A percentile compares a stretch with the other conserved stretches of the same genome.
Conservation (phyloP, 1,140 invertebrate genomes). For the Gonioctena quinquepunctata region DNA sequence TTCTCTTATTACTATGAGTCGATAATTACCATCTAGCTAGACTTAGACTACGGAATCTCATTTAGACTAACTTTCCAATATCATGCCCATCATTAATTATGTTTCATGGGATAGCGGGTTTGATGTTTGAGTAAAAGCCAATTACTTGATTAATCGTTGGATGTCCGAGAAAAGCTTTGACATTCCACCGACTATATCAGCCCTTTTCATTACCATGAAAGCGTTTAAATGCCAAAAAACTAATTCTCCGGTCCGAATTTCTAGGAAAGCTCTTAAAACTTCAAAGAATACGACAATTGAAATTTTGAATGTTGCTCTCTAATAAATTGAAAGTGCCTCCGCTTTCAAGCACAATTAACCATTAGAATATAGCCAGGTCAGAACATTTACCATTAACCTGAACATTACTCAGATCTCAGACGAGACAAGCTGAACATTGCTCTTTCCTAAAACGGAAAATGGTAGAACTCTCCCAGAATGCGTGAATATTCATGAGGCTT, state of each 20-base stretch:
- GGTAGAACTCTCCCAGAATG: not conserved
- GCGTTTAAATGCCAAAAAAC: slow-evolving; percentile 22
- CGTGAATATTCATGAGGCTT: slow-evolving; percentile 8
- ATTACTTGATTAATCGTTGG: not conserved
- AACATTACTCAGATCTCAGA: not conserved
- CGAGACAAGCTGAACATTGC: not conserved
- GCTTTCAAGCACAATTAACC: slow-evolving; percentile 29
- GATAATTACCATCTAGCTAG: too few species aligned
- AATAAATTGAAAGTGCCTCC: slow-evolving; percentile 28
- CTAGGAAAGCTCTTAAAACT: slow-evolving; percentile 23
- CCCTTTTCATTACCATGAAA: slow-evolving; percentile 8
- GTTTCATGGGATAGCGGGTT: too few species aligned
- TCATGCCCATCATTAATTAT: too few species aligned
- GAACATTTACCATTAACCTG: not conserved
- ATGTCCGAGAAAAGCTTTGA: not conserved
- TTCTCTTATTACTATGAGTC: too few species aligned
- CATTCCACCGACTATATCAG: not conserved
- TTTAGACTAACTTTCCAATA: too few species aligned
- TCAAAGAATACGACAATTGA: slow-evolving; percentile 27
- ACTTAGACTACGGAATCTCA: too few species aligned
- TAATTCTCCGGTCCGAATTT: not conserved
- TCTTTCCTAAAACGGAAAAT: not conserved
- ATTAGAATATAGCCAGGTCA: slow-evolving; percentile 19
- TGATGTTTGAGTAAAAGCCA: too few species aligned
- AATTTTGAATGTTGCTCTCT: slow-evolving; percentile 20